Base-by-base conservation (phyloP, 2,797 vertebrate species). In the Melanotaenia pygmaea region DNA sequence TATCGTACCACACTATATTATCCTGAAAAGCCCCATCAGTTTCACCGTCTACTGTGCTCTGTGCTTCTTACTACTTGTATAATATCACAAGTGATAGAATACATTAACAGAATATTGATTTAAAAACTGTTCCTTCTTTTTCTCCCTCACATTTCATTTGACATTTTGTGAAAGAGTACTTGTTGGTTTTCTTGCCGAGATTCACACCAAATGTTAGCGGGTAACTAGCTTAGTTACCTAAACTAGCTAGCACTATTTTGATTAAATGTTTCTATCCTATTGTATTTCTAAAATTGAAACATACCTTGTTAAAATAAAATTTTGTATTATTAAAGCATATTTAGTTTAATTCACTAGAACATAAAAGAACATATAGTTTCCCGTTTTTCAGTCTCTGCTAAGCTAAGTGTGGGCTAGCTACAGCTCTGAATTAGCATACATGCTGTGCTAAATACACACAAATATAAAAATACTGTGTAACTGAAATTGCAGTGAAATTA, bases 1-100 rank as follows among this genome's bases (percentile, higher is more conserved):
- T 88, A 87, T 65, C 40, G 66, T 84, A 71, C 74, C 6, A 10
- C 14, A 57, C n/a, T 59, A 14, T 66, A 16, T 67, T 66, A 64
- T 74, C 60, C 59, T 63, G 45, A 72, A 26, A 28, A 70, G 62
- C 50, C 59, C 43, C 62, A 37, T 53, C 64, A 77, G 65, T 76
- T 47, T 61, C 30, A 58, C 22, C 16, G 4, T 40, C 14, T 64
- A 43, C 32, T 53, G 57, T 69, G 45, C 40, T 62, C 8, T 16
- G 35, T 38, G 68, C 43, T 20, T 66, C 59, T 59, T 65, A 22
- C 45, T 28, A 50, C 56, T 56, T 22, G 4, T 61, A n/a, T 60
- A 58, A 67, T 61, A 37, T 61, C 50, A 54, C 7, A 51, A 56
- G 9, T 11, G 0, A 51, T 43, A 20, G n/a, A 2, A 3, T 38